phyloP scores from a whole-genome alignment of 1,140 invertebrate species.

The Macrostomum lignano region DNA sequence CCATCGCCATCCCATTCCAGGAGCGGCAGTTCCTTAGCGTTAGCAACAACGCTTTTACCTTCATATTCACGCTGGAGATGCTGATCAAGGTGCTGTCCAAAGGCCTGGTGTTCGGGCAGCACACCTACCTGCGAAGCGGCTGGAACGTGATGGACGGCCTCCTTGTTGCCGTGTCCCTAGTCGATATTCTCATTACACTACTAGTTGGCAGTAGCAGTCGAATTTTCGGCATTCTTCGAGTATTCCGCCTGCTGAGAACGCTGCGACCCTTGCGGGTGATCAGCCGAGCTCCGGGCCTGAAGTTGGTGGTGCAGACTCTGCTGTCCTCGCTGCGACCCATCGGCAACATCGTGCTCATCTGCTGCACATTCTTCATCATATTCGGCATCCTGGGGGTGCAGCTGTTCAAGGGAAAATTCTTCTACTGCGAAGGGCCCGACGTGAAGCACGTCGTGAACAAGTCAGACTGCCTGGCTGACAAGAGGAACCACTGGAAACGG shows the following conservation, averaged over 20 bases:
- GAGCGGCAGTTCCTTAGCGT: constrained; percentile 60
- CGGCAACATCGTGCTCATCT: constrained; percentile 96
- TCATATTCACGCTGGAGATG: constrained; percentile 86
- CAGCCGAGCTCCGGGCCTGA: constrained; percentile 84
- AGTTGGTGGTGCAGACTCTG: constrained; percentile 90
- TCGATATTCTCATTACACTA: constrained; percentile 75
- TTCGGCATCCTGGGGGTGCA: constrained; percentile 94
- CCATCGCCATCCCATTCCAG: too few relatives aligned
- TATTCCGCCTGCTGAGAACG: constrained; percentile 75
- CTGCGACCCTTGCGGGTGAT: constrained; percentile 72
- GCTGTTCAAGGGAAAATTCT: constrained; percentile 51
- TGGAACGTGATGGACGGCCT: constrained; percentile 99
- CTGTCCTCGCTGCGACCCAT: constrained; percentile 85
- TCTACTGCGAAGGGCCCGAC: constrained; percentile 52
- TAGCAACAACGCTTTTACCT: constrained; percentile 85
- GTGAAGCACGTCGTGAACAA: constrained; percentile 53
- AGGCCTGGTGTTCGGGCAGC: constrained; percentile 65
- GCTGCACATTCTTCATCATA: constrained; percentile 98
- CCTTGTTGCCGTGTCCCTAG: constrained; percentile 76
- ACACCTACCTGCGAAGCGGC: constrained; percentile 81
- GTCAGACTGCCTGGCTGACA: constrained; percentile 44
- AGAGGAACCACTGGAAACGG: constrained; percentile 61
- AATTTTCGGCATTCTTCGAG: constrained; percentile 88
- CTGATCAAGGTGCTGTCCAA: constrained; percentile 75
- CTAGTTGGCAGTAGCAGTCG: constrained; percentile 60